Base-by-base conservation (phyloP, 2,797 vertebrate genomes). In the Chrysolophus pictus region DNA sequence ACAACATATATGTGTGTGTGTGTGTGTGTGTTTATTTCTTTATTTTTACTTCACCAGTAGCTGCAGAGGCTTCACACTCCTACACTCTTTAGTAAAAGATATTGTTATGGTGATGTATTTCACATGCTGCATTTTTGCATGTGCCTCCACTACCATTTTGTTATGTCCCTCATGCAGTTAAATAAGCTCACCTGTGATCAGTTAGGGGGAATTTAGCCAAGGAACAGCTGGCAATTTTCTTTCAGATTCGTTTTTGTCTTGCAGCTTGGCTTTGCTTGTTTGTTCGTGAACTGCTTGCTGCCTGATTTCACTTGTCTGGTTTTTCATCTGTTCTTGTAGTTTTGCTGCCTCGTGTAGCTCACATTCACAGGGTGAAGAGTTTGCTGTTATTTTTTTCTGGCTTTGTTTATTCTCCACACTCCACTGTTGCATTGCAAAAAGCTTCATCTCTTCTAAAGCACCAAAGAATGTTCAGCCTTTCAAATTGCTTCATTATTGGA, bases 41-140 rank as follows among this genome's bases (percentile, higher is more conserved):
- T 26, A 75, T 88, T 79, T 94, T 83, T 47, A 24, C 11, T 90
- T 70, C 64, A 65, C 14, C 13, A 46, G 24, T 84, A 73, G 39
- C 44, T 56, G 39, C 77, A 82, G 41, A 68, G 19, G 64, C 76
- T 94, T 90, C 64, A 88, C 68, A 71, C 71, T 92, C 95, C 90
- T 79, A 91, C 71, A 53, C 28, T 3, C 58, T 79, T 91, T 62
- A 90, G 60, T 79, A 64, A 64, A 88, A 79, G 42, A 6, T 86
- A 74, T 89, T 91, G 82, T 93, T 94, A 92, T 79, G 80, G 83
- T 62, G 80, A 94, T 90, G 26, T 28, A 68, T 88, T 91, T 92
- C 71, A 83, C n/a, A 44, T 4, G 6, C 37, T 63, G 23, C 22
- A 35, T 67, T 84, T 87, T 82, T 68, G 56, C 3, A 0, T 63